Evolutionary conservation across 2,113 vertebrate species (phyloP).

Genomic region (Falco punctatus): DNA sequence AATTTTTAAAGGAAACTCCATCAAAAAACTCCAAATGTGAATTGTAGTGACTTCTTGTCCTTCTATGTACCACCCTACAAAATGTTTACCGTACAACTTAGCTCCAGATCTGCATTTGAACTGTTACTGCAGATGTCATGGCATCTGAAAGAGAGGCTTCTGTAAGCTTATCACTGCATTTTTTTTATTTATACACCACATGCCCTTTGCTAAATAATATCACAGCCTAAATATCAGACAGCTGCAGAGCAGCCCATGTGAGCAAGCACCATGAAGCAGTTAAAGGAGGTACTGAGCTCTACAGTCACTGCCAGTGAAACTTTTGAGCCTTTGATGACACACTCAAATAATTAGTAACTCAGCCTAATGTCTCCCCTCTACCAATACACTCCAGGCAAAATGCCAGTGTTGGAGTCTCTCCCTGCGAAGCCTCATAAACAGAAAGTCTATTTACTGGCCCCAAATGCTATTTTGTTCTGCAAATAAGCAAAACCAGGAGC

Average conservation of each 20-base stretch:
- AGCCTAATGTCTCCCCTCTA: neutral
- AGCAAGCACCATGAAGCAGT: neutral
- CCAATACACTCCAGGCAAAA: neutral
- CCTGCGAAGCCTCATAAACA: neutral
- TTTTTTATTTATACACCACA: neutral
- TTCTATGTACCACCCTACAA: neutral
- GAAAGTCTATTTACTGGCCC: neutral
- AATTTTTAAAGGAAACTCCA: neutral
- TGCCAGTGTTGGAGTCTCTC: neutral
- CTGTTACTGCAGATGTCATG: neutral
- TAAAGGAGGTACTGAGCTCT: neutral
- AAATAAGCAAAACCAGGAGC: constrained; percentile 8
- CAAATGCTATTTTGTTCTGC: neutral
- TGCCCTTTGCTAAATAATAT: neutral
- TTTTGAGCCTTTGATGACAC: neutral
- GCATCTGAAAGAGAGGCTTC: neutral
- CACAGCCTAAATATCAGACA: neutral
- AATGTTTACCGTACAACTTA: accelerated
- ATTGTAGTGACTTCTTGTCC: neutral
- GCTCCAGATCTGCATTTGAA: neutral
- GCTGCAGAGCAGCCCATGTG: neutral
- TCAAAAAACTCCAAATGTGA: neutral
- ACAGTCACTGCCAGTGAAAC: neutral
- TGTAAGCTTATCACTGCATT: neutral
- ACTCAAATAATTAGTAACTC: constrained; percentile 1